Conservation (phyloP, 2,797 vertebrate genomes). For the Amazonetta brasiliensis region DNA sequence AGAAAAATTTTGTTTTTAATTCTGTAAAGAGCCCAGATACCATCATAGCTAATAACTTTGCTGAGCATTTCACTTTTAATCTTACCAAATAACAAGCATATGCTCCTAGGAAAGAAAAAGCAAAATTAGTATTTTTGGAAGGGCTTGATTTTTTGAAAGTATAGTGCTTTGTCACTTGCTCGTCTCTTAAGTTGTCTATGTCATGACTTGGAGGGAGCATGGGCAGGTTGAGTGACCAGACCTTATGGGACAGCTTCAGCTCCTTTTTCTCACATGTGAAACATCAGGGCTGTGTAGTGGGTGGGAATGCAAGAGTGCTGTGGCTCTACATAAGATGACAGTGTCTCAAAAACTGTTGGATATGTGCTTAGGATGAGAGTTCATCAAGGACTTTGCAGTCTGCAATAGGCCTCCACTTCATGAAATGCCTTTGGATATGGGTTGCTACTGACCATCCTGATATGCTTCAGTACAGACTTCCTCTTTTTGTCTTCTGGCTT, state of each 20-base stretch:
- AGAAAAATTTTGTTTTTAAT: neutral
- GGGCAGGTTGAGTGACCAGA: neutral
- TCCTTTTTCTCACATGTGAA: rapidly evolving
- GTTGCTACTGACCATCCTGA: neutral
- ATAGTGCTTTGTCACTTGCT: neutral
- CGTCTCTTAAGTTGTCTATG: neutral
- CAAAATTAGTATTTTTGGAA: rapidly evolving
- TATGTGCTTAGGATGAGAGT: neutral
- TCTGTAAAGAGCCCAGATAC: neutral
- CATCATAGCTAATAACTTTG: neutral
- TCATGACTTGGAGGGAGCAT: neutral
- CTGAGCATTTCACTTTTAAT: neutral
- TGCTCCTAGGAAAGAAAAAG: neutral
- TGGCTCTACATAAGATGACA: neutral
- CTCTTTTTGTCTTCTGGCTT: neutral
- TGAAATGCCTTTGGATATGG: neutral
- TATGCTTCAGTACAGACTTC: neutral
- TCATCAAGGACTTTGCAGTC: neutral
- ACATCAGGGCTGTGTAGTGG: neutral
- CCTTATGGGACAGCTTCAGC: neutral
- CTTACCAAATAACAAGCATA: neutral
- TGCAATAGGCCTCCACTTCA: neutral
- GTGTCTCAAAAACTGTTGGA: neutral
- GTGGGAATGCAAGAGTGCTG: neutral
- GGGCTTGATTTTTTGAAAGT: neutral